Evolutionary conservation across 2,888 invertebrate species (phyloP).

Genomic region (Euzophera pinguis): DNA sequence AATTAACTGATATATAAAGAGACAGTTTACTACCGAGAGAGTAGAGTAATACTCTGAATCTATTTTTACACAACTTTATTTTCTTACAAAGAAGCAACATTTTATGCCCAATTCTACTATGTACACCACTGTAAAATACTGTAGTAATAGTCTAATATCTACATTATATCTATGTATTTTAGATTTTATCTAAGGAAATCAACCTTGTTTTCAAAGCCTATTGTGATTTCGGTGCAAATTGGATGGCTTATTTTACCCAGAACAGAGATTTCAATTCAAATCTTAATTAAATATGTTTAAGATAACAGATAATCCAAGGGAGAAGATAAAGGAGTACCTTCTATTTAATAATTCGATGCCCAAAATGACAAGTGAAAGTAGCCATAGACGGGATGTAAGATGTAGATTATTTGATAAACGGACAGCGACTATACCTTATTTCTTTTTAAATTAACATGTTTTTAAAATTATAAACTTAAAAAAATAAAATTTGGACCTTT

Average conservation of each 20-base stretch:
- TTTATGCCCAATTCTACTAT: too few species aligned
- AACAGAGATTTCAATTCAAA: constrained; percentile 35
- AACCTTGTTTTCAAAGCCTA: not conserved
- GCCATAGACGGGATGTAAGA: constrained; percentile 35
- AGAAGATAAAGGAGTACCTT: constrained; percentile 31
- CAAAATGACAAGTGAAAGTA: constrained; percentile 45
- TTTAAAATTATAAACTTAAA: too few species aligned
- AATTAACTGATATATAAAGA: too few species aligned
- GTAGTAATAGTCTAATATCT: too few species aligned
- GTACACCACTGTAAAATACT: too few species aligned
- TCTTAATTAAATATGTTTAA: constrained; percentile 58
- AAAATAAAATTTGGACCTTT: too few species aligned
- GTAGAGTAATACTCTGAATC: too few species aligned
- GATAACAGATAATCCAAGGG: constrained; percentile 32
- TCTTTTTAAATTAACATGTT: too few species aligned
- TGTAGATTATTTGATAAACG: constrained; percentile 27
- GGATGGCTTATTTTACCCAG: not conserved
- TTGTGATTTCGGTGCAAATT: constrained; percentile 15
- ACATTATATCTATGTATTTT: not conserved
- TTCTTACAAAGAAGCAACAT: too few species aligned
- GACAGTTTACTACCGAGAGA: too few species aligned
- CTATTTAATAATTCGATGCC: constrained; percentile 54
- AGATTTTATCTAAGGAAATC: not conserved
- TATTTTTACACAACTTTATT: too few species aligned
- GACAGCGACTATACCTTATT: not conserved